Evolutionary conservation across 2,797 vertebrate species (phyloP), one percentile per base, ranked within the genome.

Genomic region (Lepus townsendii): DNA sequence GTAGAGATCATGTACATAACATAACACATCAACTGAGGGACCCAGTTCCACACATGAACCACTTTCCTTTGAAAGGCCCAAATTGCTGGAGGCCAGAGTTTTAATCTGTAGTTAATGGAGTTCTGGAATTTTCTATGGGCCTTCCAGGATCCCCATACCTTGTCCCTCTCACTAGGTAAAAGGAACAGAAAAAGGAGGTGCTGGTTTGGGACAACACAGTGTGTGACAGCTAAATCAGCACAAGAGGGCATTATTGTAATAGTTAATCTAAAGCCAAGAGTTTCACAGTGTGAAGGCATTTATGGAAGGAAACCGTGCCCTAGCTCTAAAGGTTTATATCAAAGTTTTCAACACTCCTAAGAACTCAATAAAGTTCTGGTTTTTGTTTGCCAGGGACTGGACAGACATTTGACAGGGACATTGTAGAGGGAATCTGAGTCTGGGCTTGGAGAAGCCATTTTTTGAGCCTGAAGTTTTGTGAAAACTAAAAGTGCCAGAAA

Each of bases 91-190:
- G 88, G 73, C 63, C 78, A 94, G 75, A 90, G 26, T 50, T 72
- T 89, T 50, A 77, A 93, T 62, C 62, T 73, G 24, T 10, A 60
- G 26, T 68, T 89, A 91, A 78, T 14, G 60, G 85, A 73, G 73
- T 91, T 77, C 72, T 91, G 68, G 80, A 93, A 94, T 95, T 94
- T 83, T 95, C 93, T 62, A 72, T 91, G 72, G 86, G 63, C 75
- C 54, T 93, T 83, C 87, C 72, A 77, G 72, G 27, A 52, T 78
- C 90, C 83, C 54, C 85, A 7, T 1, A 47, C 30, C 47, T 94
- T 35, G 38, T 79, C 20, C 22, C 24, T 95, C 27, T 91, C 57
- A 65, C 16, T 90, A 88, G 75, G 52, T 79, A 82, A 90, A 82
- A 90, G 50, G 35, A 90, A 77, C 26, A 27, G 32, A 66, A 91